These are phyloP conservation scores for Anastrepha obliqua DNA, from an alignment of 1,140 invertebrate species.

Conservation along the genomic window DNA sequence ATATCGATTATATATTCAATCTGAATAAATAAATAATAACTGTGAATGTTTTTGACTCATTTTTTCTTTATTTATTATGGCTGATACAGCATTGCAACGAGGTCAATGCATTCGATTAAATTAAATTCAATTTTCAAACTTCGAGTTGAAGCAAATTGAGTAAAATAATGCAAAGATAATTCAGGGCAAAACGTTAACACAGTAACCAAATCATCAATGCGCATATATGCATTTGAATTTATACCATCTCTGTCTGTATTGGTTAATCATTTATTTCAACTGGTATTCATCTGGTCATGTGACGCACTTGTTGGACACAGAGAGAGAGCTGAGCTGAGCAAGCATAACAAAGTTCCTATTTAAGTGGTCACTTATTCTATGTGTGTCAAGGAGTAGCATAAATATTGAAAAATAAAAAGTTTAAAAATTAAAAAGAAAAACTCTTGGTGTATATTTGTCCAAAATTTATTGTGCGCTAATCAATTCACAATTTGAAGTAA, in stretches of 20 bases:
- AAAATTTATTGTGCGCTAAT: too few relatives aligned
- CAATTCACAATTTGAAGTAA: too few relatives aligned
- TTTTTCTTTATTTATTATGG: too few relatives aligned
- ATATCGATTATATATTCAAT: background rate
- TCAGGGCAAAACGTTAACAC: background rate
- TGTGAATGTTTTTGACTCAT: background rate
- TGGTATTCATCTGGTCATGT: background rate
- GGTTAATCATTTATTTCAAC: background rate
- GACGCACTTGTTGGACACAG: background rate
- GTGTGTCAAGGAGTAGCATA: background rate
- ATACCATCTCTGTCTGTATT: too few relatives aligned
- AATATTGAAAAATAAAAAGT: background rate
- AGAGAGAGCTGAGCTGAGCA: too few relatives aligned
- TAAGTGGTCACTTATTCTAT: background rate
- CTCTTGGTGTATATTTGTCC: too few relatives aligned
- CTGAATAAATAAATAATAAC: background rate
- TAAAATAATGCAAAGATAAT: constrained; percentile 3
- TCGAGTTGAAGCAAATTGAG: background rate
- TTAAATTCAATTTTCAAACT: background rate
- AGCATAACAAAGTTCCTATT: background rate
- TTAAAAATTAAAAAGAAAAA: too few relatives aligned
- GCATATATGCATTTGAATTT: too few relatives aligned
- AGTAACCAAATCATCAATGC: background rate
- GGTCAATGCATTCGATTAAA: constrained; percentile 13
- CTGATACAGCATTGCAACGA: background rate